Conservation (phyloP, 2,113 vertebrate species). For the Engraulis encrasicolus region DNA sequence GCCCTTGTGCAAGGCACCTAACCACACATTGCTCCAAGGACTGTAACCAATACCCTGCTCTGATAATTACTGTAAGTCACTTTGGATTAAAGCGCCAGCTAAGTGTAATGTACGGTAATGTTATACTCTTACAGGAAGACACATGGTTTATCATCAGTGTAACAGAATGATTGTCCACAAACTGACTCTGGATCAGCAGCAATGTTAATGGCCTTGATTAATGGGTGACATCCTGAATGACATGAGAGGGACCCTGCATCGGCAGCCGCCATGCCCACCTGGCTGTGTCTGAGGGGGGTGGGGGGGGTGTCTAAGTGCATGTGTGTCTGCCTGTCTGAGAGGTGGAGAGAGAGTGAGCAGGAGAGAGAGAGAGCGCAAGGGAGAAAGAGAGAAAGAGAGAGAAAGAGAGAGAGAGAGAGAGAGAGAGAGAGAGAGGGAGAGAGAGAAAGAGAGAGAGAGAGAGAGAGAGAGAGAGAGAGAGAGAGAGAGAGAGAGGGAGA, state of each 20-base stretch:
- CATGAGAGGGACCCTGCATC: background rate
- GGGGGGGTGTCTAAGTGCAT: background rate
- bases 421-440: too few species aligned
- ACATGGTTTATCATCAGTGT: background rate
- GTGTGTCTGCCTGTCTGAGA: too few species aligned
- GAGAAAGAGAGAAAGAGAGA: background rate
- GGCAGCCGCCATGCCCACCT: background rate
- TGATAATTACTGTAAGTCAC: too few species aligned
- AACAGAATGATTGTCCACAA: background rate
- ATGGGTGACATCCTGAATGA: background rate
- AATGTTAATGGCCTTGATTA: background rate
- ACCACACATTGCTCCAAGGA: too few species aligned
- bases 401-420: background rate
- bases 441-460: too few species aligned
- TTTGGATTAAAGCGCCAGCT: too few species aligned
- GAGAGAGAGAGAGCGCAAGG: too few species aligned
- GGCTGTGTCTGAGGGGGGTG: background rate
- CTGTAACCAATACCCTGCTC: too few species aligned
- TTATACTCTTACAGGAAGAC: too few species aligned
- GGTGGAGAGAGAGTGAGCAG: too few species aligned
- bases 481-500: background rate
- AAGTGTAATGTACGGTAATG: too few species aligned
- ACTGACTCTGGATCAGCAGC: background rate
- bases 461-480: background rate
- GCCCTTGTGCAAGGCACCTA: too few species aligned